Conservation (phyloP, 2,113 vertebrate species). For the Myotis brandtii region DNA sequence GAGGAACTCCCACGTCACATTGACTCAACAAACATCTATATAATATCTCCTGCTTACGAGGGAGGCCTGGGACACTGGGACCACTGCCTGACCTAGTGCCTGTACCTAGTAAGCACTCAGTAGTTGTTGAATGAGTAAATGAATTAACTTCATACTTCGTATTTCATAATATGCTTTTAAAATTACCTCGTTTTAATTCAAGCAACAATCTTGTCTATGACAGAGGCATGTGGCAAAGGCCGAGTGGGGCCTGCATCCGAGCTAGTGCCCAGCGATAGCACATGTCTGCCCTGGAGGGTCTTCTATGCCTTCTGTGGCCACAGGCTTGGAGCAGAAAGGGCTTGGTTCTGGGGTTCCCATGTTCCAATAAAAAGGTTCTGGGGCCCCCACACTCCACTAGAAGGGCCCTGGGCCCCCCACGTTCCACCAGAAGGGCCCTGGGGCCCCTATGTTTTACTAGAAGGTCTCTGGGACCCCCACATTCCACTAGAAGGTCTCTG, state of each 20-base stretch:
- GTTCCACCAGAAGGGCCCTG: neutral
- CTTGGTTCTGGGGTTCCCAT: neutral
- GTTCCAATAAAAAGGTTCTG: too few relatives aligned
- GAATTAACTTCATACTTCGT: neutral
- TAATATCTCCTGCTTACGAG: neutral
- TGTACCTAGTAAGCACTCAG: neutral
- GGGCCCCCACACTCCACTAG: too few relatives aligned
- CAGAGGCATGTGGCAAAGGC: neutral
- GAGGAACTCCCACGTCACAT: neutral
- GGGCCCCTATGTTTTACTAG: fast-evolving
- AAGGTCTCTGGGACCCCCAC: neutral
- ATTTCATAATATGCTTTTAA: neutral
- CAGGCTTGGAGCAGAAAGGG: neutral
- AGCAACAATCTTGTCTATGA: neutral
- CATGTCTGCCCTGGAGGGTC: neutral
- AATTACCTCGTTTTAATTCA: conserved; percentile 1
- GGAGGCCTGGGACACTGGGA: neutral
- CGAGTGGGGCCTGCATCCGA: neutral
- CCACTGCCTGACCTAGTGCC: neutral
- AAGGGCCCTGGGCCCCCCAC: too few relatives aligned
- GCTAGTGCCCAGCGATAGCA: neutral
- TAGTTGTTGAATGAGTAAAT: neutral
- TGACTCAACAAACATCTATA: neutral
- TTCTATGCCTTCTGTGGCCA: neutral
- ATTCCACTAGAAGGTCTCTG: too few relatives aligned